A percentile compares a stretch with the other conserved stretches of the same genome.
Conservation (phyloP, 2,113 vertebrate species). For the Toxostoma redivivum region DNA sequence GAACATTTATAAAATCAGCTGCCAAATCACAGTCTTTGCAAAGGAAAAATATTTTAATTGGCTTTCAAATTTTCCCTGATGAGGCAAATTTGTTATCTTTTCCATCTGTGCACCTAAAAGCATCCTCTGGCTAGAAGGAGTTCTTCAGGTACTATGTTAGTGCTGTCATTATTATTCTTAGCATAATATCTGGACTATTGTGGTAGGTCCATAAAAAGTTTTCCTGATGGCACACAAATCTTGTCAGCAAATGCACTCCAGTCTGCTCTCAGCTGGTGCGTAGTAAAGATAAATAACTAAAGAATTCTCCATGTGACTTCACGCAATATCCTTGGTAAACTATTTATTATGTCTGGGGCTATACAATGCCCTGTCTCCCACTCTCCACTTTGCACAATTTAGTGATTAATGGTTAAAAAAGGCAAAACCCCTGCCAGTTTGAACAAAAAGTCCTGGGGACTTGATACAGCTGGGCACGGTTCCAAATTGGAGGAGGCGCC, state of each 20-base stretch:
- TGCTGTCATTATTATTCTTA: background rate
- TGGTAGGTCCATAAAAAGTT: constrained; percentile 12
- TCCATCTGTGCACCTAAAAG: background rate
- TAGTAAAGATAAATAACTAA: constrained; percentile 47
- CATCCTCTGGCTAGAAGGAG: background rate
- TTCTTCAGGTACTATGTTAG: background rate
- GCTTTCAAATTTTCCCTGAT: constrained; percentile 35
- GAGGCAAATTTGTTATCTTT: constrained; percentile 35
- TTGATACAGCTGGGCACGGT: background rate
- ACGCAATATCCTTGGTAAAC: constrained; percentile 19
- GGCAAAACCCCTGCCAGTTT: constrained; percentile 5
- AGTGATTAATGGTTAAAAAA: constrained; percentile 53
- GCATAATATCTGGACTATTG: background rate
- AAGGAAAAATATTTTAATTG: constrained; percentile 65
- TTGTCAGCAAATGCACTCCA: constrained; percentile 23
- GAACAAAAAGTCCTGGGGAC: constrained; percentile 59
- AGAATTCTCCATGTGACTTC: constrained; percentile 1
- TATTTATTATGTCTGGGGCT: constrained; percentile 45
- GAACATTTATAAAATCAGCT: constrained; percentile 42
- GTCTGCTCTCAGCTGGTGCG: background rate
- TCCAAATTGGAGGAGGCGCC: constrained; percentile 38
- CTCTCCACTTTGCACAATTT: constrained; percentile 28
- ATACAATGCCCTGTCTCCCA: background rate
- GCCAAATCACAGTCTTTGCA: constrained; percentile 43
- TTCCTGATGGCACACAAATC: constrained; percentile 37